phyloP scores from a whole-genome alignment of 2,888 invertebrate species.

The Sialis fuliginosa region DNA sequence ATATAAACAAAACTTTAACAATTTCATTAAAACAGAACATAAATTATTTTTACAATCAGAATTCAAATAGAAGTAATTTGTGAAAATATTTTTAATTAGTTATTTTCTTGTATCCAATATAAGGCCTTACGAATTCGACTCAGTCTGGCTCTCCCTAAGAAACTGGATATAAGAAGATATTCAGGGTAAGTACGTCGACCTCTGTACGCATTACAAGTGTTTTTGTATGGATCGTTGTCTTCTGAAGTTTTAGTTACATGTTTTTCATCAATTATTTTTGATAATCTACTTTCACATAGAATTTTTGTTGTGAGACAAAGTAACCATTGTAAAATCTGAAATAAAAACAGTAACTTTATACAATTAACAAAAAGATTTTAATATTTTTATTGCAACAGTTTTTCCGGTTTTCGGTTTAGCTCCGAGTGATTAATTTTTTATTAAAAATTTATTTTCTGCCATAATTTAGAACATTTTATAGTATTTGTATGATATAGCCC shows the following conservation, averaged over 20 bases:
- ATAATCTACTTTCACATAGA: slow-evolving; percentile 39
- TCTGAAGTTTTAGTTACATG: slow-evolving; percentile 5
- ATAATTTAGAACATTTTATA: no score
- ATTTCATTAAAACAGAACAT: no score
- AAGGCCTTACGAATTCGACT: slow-evolving; percentile 40
- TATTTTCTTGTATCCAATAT: slow-evolving; percentile 39
- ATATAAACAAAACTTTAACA: no score
- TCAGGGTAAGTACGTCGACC: slow-evolving; percentile 50
- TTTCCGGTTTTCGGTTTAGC: no score
- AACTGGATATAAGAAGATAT: slow-evolving; percentile 52
- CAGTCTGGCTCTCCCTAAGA: slow-evolving; percentile 43
- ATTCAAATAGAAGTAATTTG: no score
- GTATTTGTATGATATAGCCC: no score
- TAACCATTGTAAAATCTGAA: slow-evolving; percentile 55
- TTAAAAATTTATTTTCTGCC: no score
- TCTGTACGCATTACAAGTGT: slow-evolving; percentile 19
- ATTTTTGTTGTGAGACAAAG: slow-evolving; percentile 57
- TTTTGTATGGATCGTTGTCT: slow-evolving; percentile 7
- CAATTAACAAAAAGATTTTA: no score
- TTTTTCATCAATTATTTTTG: slow-evolving; percentile 12
- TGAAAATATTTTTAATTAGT: slow-evolving; percentile 6
- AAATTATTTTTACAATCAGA: no score
- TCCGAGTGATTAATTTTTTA: no score
- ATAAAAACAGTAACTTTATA: slow-evolving; percentile 5
- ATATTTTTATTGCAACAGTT: no score